Percentiles rank a stretch among this genome's conserved stretches.
Evolutionary conservation across 2,797 vertebrate genomes (phyloP).

Genomic region (Benthosema pterotum): DNA sequence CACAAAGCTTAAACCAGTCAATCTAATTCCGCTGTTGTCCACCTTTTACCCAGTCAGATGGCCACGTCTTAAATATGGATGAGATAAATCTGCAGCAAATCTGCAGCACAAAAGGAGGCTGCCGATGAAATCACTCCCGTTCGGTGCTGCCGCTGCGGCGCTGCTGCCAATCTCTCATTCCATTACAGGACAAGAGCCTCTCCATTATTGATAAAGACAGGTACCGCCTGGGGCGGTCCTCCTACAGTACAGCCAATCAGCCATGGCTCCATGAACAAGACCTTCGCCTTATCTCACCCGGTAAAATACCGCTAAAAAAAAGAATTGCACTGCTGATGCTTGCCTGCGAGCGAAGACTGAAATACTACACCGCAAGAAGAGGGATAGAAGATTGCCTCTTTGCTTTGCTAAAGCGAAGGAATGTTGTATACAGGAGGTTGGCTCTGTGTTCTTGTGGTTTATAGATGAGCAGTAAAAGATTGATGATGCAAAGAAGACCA

Average conservation of each 20-base stretch:
- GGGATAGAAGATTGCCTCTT: conserved; percentile 19
- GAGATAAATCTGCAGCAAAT: conserved; percentile 71
- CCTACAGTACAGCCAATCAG: conserved; percentile 38
- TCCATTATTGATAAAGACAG: conserved; percentile 79
- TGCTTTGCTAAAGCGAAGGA: conserved; percentile 7
- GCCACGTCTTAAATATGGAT: conserved; percentile 68
- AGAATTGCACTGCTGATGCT: conserved; percentile 6
- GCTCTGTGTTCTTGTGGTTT: conserved; percentile 67
- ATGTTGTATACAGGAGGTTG: conserved; percentile 21
- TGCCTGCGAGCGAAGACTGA: conserved; percentile 16
- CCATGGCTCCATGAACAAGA: background rate
- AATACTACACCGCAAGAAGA: background rate
- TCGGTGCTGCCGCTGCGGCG: conserved; percentile 11
- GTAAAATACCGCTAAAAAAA: background rate
- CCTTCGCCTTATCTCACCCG: conserved; percentile 20
- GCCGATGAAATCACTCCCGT: conserved; percentile 28
- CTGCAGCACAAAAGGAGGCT: conserved; percentile 62
- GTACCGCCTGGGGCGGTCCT: conserved; percentile 47
- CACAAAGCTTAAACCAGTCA: conserved; percentile 22
- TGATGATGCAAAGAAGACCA: conserved; percentile 55
- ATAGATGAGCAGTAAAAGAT: conserved; percentile 78
- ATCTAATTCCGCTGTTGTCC: conserved; percentile 46
- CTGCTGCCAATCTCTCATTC: conserved; percentile 35
- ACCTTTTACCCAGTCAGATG: conserved; percentile 42
- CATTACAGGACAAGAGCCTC: conserved; percentile 65